Evolutionary conservation across 2,113 vertebrate genomes (phyloP).

Genomic region (Aplodontia rufa): DNA sequence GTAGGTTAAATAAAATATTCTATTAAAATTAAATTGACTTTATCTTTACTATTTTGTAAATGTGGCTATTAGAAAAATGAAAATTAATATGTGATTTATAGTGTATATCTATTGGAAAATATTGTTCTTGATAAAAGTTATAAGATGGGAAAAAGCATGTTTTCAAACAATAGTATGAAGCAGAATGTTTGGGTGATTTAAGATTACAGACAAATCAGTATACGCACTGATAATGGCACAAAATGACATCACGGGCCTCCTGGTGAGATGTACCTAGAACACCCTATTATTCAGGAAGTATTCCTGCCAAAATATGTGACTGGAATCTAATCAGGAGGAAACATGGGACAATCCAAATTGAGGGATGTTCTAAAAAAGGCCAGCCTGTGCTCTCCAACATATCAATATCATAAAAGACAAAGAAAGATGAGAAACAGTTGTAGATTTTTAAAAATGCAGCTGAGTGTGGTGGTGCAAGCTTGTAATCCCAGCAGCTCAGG

Average conservation of each 20-base stretch:
- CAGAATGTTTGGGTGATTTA: conserved; percentile 52
- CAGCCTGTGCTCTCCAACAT: background rate
- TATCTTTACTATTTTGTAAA: conserved; percentile 35
- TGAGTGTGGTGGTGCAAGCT: too few relatives aligned
- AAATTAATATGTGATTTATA: background rate
- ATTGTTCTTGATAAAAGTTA: background rate
- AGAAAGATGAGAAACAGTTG: background rate
- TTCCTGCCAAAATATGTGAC: background rate
- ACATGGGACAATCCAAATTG: conserved; percentile 28
- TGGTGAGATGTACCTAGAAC: background rate
- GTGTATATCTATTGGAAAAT: background rate
- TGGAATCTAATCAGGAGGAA: conserved; percentile 55
- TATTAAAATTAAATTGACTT: conserved; percentile 28
- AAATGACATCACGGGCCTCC: background rate
- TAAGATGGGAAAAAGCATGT: background rate
- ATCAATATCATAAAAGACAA: conserved; percentile 9
- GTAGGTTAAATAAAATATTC: background rate
- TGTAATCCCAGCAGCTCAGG: too few relatives aligned
- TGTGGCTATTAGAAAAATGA: background rate
- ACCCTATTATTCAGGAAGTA: conserved; percentile 30
- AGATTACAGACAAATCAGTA: background rate
- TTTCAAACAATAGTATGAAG: background rate
- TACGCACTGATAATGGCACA: background rate
- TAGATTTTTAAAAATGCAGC: too few relatives aligned
- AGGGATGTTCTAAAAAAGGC: background rate